These are phyloP conservation scores for Eriosoma lanigerum DNA, from an alignment of 1,140 invertebrate species.

Conservation along the genomic window DNA sequence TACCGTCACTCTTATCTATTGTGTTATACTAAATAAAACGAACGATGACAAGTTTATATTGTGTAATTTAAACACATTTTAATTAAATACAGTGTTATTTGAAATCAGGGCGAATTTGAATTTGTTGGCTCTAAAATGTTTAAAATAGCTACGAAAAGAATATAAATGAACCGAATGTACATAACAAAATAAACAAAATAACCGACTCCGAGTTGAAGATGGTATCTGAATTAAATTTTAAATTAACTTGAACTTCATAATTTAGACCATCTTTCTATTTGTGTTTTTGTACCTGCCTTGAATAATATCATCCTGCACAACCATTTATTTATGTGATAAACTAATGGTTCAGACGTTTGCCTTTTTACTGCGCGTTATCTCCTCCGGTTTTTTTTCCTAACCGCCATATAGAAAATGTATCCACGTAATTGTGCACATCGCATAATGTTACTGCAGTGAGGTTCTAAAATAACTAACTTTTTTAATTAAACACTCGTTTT, in stretches of 20 bases:
- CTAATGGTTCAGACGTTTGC: slow-evolving; percentile 21
- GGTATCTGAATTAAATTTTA: too few species aligned
- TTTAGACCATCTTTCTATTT: not conserved
- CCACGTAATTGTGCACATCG: not conserved
- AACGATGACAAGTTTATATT: too few species aligned
- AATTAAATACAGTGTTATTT: too few species aligned
- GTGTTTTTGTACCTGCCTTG: not conserved
- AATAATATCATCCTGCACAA: not conserved
- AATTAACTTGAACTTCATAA: not conserved
- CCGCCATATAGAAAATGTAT: not conserved
- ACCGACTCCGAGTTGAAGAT: too few species aligned
- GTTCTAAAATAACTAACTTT: slow-evolving; percentile 11
- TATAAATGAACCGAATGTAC: too few species aligned
- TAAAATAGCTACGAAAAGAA: too few species aligned
- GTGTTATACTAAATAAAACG: too few species aligned
- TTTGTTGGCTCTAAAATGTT: too few species aligned
- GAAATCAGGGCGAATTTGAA: too few species aligned
- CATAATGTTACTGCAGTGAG: not conserved
- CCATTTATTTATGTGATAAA: slow-evolving; percentile 11
- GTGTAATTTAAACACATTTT: too few species aligned
- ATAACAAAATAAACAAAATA: too few species aligned
- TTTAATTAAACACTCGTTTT: slow-evolving; percentile 33
- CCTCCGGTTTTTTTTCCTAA: not conserved
- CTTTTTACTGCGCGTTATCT: slow-evolving; percentile 9
- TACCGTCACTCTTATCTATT: too few species aligned